A percentile compares a stretch with the other conserved stretches of the same genome.
These are phyloP conservation scores for Dryas iulia DNA, from an alignment of 1,140 invertebrate genomes.

Conservation along the genomic window DNA sequence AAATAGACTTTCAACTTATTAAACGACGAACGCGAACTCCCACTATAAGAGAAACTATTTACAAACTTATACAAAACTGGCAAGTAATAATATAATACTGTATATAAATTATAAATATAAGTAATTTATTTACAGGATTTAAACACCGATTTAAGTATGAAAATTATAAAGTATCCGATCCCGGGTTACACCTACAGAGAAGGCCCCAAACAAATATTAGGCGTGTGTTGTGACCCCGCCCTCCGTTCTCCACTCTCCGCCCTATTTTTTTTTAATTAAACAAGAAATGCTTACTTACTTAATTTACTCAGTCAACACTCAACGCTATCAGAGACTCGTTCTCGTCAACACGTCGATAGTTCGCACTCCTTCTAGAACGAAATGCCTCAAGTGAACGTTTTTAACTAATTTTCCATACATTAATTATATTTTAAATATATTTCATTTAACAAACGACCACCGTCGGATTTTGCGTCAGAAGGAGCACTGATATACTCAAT, in stretches of 20 bases:
- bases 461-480: not conserved
- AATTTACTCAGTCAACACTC: slow-evolving; percentile 33
- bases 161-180: slow-evolving; percentile 16
- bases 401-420: not conserved
- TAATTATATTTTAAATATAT: not conserved
- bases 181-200: slow-evolving; percentile 11
- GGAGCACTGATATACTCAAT: not conserved
- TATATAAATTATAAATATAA: slow-evolving; percentile 67
- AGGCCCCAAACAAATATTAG: slow-evolving; percentile 11
- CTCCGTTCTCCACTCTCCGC: not conserved
- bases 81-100: slow-evolving; percentile 75
- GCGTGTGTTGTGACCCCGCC: not conserved
- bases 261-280: slow-evolving; percentile 1
- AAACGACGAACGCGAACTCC: no score
- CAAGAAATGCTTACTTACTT: slow-evolving; percentile 24
- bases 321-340: not conserved
- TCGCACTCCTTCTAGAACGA: not conserved
- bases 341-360: not conserved
- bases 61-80: slow-evolving; percentile 64
- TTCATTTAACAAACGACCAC: not conserved
- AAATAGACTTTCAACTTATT: not conserved
- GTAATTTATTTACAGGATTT: slow-evolving; percentile 50
- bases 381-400: not conserved
- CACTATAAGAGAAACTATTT: slow-evolving; percentile 29
- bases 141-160: slow-evolving; percentile 30